Base-by-base conservation (phyloP, 2,797 vertebrate genomes). In the Pseudochirops corinnae region DNA sequence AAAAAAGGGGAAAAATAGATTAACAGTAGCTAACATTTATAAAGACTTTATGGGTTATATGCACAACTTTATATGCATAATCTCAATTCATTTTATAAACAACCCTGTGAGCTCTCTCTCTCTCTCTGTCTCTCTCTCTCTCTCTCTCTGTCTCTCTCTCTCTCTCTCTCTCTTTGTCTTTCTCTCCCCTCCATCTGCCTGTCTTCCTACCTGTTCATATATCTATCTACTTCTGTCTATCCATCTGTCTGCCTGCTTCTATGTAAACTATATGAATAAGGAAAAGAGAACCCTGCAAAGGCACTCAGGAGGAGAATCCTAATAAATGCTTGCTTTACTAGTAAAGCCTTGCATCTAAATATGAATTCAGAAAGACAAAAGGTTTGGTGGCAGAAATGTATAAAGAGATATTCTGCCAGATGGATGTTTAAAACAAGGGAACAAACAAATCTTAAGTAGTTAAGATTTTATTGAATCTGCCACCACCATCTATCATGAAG, bases 401-500 rank as follows among this genome's bases (percentile, higher is more conserved):
- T 94, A 93, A 92, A 67, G 87, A 96, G 92, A 55, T 94, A 91
- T 93, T 95, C 97, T 96, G 96, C 93, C 95, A 98, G 97, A 97
- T 96, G 94, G 91, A 92, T 74, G n/a, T 33, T 55, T 91, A 94
- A 92, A 95, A 96, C 96, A 74, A 21, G 1, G 18, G 62, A 74
- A 74, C 16, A 74, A 74, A 74, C 16, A 74, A 74, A 74, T 74
- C 33, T 74, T 39, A 18, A n/a, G n/a, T 39, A 9, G 95, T 94
- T 93, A 91, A 97, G 96, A 97, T 93, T 50, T 97, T 94, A 92
- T 96, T 96, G 93, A 67, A 94, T 90, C 74, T 91, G 94, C 95
- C 91, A 97, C 95, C 96, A 74, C 97, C 92, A 97, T 91, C 56
- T 90, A 96, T 98, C 95, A 96, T 96, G 94, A 97, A 97, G 97